A percentile compares a stretch with the other conserved stretches of the same genome.
Evolutionary conservation across 2,113 vertebrate genomes (phyloP).

Genomic region (Manacus vitellinus): DNA sequence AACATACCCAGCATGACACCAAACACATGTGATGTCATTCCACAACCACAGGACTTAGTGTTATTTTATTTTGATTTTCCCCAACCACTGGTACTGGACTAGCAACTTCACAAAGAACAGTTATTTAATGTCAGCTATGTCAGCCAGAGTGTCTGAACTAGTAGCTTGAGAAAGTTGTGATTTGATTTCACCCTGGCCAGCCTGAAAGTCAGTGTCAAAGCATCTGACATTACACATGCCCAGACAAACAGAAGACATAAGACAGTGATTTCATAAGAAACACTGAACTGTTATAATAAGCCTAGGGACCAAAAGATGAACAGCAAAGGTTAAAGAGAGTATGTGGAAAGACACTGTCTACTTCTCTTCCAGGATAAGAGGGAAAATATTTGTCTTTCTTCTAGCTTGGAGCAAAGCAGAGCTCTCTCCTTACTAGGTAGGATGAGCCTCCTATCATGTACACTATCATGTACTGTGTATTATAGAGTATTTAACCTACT

Average conservation of each 20-base stretch:
- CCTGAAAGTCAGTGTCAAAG: not conserved
- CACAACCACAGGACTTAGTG: not conserved
- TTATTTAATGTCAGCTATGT: not conserved
- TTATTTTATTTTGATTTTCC: constrained; percentile 21
- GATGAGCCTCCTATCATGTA: no score
- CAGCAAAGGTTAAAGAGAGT: not conserved
- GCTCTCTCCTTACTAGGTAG: not conserved
- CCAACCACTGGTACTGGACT: not conserved
- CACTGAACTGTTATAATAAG: not conserved
- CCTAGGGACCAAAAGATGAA: not conserved
- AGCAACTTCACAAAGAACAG: not conserved
- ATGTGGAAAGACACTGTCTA: not conserved
- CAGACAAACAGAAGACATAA: not conserved
- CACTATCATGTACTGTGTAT: not conserved
- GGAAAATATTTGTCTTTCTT: not conserved
- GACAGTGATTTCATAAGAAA: not conserved
- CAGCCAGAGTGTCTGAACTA: not conserved
- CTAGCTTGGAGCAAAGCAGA: not conserved
- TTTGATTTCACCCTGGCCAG: not conserved
- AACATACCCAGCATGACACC: not conserved
- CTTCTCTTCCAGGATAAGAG: not conserved
- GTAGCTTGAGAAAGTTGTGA: not conserved
- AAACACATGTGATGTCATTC: constrained; percentile 3
- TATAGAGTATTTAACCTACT: not conserved
- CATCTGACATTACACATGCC: not conserved